Percentiles rank a stretch among this genome's conserved stretches.
Conservation (phyloP, 2,797 vertebrate species). For the Onychomys torridus region DNA sequence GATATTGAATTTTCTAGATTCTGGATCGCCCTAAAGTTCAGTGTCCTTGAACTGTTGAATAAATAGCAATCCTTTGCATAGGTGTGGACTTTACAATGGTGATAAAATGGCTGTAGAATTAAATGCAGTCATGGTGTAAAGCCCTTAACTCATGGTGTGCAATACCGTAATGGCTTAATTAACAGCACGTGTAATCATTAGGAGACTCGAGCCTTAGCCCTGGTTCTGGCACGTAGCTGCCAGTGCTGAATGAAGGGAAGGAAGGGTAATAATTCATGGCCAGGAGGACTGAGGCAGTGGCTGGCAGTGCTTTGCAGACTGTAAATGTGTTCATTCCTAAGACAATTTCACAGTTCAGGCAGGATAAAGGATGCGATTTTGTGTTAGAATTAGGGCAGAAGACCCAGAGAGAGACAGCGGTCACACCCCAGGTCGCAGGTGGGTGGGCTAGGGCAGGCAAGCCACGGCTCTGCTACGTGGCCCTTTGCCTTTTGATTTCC, state of each 20-base stretch:
- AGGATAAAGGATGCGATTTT: background rate
- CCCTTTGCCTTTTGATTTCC: background rate
- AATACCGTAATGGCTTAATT: background rate
- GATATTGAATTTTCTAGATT: background rate
- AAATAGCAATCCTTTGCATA: background rate
- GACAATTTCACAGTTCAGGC: background rate
- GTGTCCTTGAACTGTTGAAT: background rate
- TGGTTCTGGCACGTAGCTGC: background rate
- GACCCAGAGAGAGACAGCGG: background rate
- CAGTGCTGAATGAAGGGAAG: background rate
- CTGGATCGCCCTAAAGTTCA: background rate
- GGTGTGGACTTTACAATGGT: background rate
- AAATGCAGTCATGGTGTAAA: background rate
- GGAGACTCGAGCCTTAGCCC: background rate
- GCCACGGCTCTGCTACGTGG: background rate
- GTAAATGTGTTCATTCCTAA: background rate
- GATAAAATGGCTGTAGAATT: constrained; percentile 7
- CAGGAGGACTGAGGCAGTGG: background rate
- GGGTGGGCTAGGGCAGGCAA: background rate
- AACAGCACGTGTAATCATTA: background rate
- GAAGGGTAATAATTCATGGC: background rate
- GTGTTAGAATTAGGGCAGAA: background rate
- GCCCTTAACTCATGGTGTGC: background rate
- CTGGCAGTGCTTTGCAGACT: background rate
- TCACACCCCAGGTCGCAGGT: background rate